These are phyloP conservation scores for Rhinoraja longicauda DNA, from an alignment of 2,797 vertebrate species.

Conservation along the genomic window DNA sequence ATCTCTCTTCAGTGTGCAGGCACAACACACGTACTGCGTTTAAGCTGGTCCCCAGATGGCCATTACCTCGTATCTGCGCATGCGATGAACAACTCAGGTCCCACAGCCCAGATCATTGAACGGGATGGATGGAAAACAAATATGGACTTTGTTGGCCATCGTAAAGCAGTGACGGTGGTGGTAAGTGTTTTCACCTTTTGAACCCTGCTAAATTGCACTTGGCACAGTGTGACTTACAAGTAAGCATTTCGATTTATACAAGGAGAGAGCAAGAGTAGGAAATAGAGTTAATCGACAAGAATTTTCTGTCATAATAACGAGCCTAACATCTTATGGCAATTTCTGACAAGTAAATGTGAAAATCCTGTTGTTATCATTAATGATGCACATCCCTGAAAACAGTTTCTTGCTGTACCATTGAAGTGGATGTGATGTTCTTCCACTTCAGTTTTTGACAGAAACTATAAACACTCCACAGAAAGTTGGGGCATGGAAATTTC, in stretches of 20 bases:
- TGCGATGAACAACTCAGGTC: constrained; percentile 98
- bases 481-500: background rate
- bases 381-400: no score
- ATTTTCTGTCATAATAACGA: background rate
- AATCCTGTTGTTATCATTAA: background rate
- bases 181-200: constrained; percentile 56
- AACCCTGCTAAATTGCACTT: background rate
- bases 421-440: background rate
- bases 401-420: background rate
- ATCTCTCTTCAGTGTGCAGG: constrained; percentile 76
- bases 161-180: constrained; percentile 96
- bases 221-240: background rate
- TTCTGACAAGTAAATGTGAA: background rate
- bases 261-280: background rate
- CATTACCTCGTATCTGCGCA: constrained; percentile 98
- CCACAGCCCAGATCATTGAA: constrained; percentile 96
- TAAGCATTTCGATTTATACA: background rate
- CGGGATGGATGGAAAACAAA: constrained; percentile 96
- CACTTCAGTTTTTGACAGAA: background rate
- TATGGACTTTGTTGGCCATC: constrained; percentile 97
- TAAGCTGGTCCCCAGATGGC: constrained; percentile 97
- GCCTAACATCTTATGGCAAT: background rate
- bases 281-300: background rate
- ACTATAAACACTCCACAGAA: background rate
- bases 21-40: constrained; percentile 88